Conservation (phyloP, 2,888 invertebrate genomes). For the Terebella lapidaria region DNA sequence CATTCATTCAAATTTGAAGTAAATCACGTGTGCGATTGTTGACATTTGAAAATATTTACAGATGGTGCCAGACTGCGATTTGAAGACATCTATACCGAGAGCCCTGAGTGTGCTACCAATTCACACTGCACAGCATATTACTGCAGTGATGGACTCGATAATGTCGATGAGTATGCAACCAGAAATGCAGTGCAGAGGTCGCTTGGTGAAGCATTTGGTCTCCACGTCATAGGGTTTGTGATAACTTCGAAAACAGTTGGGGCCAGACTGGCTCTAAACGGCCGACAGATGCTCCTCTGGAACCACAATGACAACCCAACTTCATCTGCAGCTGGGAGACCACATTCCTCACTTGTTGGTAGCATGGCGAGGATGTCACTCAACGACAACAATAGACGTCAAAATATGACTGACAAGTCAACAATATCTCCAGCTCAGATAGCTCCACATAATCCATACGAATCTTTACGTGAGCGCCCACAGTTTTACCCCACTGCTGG, state of each 20-base stretch:
- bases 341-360: too few relatives aligned
- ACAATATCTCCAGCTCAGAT: not conserved
- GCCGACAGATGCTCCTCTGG: conserved; percentile 14
- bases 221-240: conserved; percentile 16
- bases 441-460: not conserved
- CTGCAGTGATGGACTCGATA: too few relatives aligned
- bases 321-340: too few relatives aligned
- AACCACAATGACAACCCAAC: conserved; percentile 12
- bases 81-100: too few relatives aligned
- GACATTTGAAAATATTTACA: too few relatives aligned
- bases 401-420: not conserved
- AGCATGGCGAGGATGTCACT: too few relatives aligned
- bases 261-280: conserved; percentile 10
- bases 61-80: too few relatives aligned
- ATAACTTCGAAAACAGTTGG: conserved; percentile 15
- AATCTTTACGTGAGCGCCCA: not conserved
- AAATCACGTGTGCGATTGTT: too few relatives aligned
- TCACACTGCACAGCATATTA: too few relatives aligned
- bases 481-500: not conserved
- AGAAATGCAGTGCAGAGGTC: conserved; percentile 7
- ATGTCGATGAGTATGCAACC: too few relatives aligned
- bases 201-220: conserved; percentile 3
- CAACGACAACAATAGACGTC: not conserved
- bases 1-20: too few relatives aligned
- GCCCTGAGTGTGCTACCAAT: too few relatives aligned